Evolutionary conservation across 1,140 invertebrate genomes (phyloP), one percentile per base, ranked within the genome.

Genomic region (Helicoverpa zea): DNA sequence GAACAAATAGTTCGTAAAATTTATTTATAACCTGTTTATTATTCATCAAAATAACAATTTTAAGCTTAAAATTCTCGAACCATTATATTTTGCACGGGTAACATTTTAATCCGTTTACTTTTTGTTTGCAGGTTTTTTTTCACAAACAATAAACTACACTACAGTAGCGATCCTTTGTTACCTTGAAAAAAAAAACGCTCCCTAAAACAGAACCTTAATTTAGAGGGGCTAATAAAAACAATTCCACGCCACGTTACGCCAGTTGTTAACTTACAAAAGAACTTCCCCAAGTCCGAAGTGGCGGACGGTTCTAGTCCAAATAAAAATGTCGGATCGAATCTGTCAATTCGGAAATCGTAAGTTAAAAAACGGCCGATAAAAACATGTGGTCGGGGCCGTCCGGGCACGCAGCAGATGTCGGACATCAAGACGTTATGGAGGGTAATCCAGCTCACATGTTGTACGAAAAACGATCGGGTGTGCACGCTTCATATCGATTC

Each of bases 391-490:
- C 80, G 63, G 79, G 83, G 81, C 86, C 86, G 85, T 85, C 86
- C 82, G 82, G 84, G 79, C 81, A 74, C 82, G 88, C 86, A 83
- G 86, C 93, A 93, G 88, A 91, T 94, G 91, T 88, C 80, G 80
- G 87, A 88, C 88, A 93, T 93, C 88, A 92, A 93, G 92, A 93
- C 88, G 89, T 93, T 91, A 93, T 86, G 78, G 88, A 86, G 87
- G 87, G 89, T 89, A 90, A 93, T 92, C 88, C 91, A 83, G 80
- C 82, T 91, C 86, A 86, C 85, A 87, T 89, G 89, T 87, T 88
- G 80, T 75, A 86, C 81, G 85, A 85, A 90, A 91, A 94, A 90
- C 87, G 90, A 91, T 89, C 88, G 85, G 80, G 83, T 64, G 81
- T 86, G 66, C 66, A 68, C 49, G 52, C 52, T 43, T 47, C 61